Evolutionary conservation across 2,888 invertebrate species (phyloP), one percentile per base, ranked within the genome.

Genomic region (Drosophila emarginata): DNA sequence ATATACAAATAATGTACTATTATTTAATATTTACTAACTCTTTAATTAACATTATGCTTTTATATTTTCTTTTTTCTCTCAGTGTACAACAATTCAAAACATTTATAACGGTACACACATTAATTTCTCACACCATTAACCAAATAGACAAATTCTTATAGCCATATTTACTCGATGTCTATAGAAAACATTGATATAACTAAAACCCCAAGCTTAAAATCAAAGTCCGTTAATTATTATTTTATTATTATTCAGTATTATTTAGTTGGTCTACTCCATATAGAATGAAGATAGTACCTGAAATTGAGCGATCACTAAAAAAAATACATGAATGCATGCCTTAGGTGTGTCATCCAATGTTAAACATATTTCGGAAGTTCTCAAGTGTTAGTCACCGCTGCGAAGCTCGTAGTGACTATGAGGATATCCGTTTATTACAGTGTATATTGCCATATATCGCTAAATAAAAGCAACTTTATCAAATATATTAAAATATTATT

Each of bases 151-250:
- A 18, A 18, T 15, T 45, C 18, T 45, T 11, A 9, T 15, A 18
- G 18, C 7, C 18, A 45, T 40, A 40, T 40, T 40, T 40, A 40
- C 40, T 15, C 15, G 40, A 1, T 40, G 40, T 15, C 40, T 15
- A 14, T 4, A 7, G 15, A 15, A 40, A 40, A 40, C 11, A 40
- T 40, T 40, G 40, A 40, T 45, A 45, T 2, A 45, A 18, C 11
- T 45, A 45, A 45, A 18, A 9, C 40, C 7, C 15, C 0, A 9
- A 18, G 40, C 40, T 45, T 45, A 18, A 45, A 45, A 45, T 15
- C 18, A 45, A 45, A 45, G 40, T 45, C 40, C 40, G 18, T 45
- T 45, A 45, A 45, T 45, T 45, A 45, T 45, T 45, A 45, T 45
- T 45, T 18, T 2, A 18, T 45, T 45, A 45, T 45, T 45, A 45